Conservation (phyloP, 2,797 vertebrate species). For the Pyrrhura leucotis region DNA sequence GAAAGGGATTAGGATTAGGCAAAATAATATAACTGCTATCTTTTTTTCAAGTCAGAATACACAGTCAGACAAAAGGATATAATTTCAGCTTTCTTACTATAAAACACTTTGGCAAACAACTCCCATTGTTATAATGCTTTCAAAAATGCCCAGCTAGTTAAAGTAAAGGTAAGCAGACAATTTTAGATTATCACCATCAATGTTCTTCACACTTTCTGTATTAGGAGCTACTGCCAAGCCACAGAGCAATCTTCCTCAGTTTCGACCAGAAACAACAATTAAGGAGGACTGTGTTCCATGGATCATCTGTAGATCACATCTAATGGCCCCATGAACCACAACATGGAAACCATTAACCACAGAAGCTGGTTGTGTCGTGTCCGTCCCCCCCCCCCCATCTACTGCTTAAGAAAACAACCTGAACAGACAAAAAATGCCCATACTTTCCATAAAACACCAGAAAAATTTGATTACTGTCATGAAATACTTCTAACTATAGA, state of each 20-base stretch:
- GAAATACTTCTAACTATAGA: neutral
- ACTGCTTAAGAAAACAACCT: neutral
- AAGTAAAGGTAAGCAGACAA: neutral
- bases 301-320: neutral
- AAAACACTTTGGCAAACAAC: neutral
- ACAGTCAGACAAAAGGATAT: neutral
- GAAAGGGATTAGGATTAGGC: neutral
- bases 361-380: neutral
- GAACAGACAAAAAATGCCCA: neutral
- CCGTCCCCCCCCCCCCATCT: rapidly evolving
- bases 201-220: neutral
- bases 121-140: neutral
- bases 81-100: neutral
- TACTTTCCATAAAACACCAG: neutral
- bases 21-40: neutral
- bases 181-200: neutral
- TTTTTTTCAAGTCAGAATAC: neutral
- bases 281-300: neutral
- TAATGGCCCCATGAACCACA: neutral
- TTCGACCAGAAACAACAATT: neutral
- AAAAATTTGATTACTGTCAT: neutral
- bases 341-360: neutral
- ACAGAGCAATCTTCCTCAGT: neutral
- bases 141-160: neutral
- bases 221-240: neutral